Evolutionary conservation across 2,113 vertebrate species (phyloP), one percentile per base, ranked within the genome.

Genomic region (Leucosticte australis): DNA sequence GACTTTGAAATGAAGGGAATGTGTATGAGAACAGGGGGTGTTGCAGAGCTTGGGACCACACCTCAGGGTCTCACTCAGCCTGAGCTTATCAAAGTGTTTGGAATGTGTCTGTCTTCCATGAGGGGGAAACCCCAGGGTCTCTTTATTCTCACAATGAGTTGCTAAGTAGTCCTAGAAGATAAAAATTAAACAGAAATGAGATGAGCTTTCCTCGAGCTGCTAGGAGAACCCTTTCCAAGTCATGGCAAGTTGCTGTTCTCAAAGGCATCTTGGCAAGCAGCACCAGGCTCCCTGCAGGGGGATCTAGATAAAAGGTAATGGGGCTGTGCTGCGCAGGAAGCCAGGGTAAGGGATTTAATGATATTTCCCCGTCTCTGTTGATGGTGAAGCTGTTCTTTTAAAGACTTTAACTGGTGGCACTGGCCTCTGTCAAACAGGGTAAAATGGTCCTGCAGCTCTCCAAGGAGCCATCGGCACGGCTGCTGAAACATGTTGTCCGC

Each of bases 381-480:
- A 26, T 52, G 20, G 47, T 74, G 64, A 74, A 83, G 35, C 42
- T 92, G 39, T 69, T 92, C 47, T 81, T 81, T 21, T 6, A 49
- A 73, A 42, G 49, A 10, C 63, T 69, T 76, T 85, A 93, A 82
- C 53, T 84, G 44, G 33, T 86, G 49, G 37, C 19, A 53, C 73
- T 83, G 83, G 20, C 89, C 90, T 96, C 65, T 96, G 56, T 92
- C 55, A 85, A 91, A 94, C 94, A 99, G 99, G 99, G 99, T 81
- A 99, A 99, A 96, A 99, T 99, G 99, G 99, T 99, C 92, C 98
- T 99, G 93, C 99, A 99, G 97, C 98, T 99, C 60, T 99, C 99
- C 63, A 99, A 99, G 98, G 99, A 99, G 95, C 99, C 99, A 0
- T 99, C 99, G 0, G 99, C 99, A 67, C 98, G 99, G 37, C 98